Evolutionary conservation across 2,113 vertebrate genomes (phyloP).

Genomic region (Collichthys lucidus): DNA sequence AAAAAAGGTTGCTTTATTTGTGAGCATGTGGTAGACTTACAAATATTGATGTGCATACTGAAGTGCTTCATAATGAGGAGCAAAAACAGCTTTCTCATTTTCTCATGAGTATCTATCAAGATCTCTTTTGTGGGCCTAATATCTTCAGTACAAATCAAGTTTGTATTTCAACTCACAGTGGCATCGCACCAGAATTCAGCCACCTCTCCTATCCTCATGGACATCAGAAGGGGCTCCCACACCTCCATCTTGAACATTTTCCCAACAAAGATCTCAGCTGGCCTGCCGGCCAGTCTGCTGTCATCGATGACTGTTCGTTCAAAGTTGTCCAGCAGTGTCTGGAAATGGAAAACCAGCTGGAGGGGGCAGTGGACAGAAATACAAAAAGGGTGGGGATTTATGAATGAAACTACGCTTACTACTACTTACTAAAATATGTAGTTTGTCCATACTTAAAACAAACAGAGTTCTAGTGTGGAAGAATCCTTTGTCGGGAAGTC

Average conservation of each 20-base stretch:
- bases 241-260: conserved; percentile 94
- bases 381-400: background rate
- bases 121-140: conserved; percentile 12
- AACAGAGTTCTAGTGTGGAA: background rate
- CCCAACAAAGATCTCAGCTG: conserved; percentile 89
- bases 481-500: background rate
- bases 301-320: conserved; percentile 89
- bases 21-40: conserved; percentile 48
- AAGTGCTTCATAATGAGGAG: conserved; percentile 59
- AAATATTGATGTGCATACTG: conserved; percentile 15
- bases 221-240: conserved; percentile 89
- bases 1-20: conserved; percentile 44
- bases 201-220: conserved; percentile 90
- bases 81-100: conserved; percentile 29
- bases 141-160: background rate
- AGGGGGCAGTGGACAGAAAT: background rate
- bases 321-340: conserved; percentile 89
- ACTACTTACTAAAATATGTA: background rate
- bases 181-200: conserved; percentile 91
- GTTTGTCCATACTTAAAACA: background rate
- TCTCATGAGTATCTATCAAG: conserved; percentile 52
- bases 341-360: conserved; percentile 91
- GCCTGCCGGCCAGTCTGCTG: conserved; percentile 84
- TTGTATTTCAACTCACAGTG: conserved; percentile 80
- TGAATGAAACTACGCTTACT: background rate